Base-by-base conservation (phyloP, 2,888 invertebrate genomes). In the Lasioglossum oenotherae region DNA sequence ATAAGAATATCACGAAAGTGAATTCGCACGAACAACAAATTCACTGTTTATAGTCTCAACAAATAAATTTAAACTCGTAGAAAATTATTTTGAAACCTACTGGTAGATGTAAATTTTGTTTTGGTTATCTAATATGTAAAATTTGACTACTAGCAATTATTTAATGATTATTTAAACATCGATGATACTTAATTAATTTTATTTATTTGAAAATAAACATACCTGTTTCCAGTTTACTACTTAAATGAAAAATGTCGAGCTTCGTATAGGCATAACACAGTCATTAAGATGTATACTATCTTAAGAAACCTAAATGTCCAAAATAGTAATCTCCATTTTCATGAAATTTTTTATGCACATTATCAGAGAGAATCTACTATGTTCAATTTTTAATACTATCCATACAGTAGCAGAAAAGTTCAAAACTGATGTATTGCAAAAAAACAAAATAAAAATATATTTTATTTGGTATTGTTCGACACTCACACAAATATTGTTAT, bases 1-100 rank as follows among this genome's bases (percentile, higher is more conserved):
- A 67, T 69, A 78, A 49, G 60, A 78, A 57, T 82, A 53, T 82
- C 38, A 10, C 19, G 27, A 4, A 57, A 49, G 38, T 49, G 23
- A 71, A 78, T 78, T 69, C 38, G 60, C 46, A 49, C 57, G 2
- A 49, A 10, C 4, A 46, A 71, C 10, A 38, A 35, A 19, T 38
- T 38, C 38, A 38, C 38, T 69, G 19, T 31, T 67, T 35, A 67
- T 38, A 69, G 23, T 69, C 10, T 19, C 6, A 19, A 1, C 3
- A 23, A 69, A 23, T 23, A 12, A 35, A 35, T 35, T 19, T 35
- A 3, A 19, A 35, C 0, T 23, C 23, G 19, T 0, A 35, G 4
- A 23, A 67, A 8, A 67, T 35, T 3, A 23, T 35, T 19, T 67
- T 35, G 19, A 8, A 67, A 35, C 8, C 10, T 23, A 4, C 8